phyloP scores from a whole-genome alignment of 2,888 invertebrate genomes.

The Cacoxenus indagator region DNA sequence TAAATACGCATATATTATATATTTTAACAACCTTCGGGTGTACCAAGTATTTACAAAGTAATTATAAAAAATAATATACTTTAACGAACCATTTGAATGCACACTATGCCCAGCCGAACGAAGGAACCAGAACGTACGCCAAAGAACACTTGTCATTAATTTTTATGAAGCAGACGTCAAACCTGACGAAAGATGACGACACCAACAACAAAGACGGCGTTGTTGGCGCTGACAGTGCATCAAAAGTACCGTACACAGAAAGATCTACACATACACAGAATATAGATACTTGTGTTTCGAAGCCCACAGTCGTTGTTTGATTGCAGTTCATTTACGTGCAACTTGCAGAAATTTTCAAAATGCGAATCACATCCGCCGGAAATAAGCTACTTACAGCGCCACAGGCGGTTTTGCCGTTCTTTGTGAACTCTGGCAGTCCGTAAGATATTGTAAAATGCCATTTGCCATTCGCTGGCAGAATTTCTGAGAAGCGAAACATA shows the following conservation, averaged over 20 bases:
- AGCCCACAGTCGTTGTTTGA: neutral
- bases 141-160: constrained; percentile 1
- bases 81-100: constrained; percentile 10
- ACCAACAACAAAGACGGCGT: too few relatives aligned
- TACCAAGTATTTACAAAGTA: neutral
- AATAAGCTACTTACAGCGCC: neutral
- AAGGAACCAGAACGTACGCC: neutral
- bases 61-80: neutral
- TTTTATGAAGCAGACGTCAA: neutral
- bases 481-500: neutral
- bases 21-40: neutral
- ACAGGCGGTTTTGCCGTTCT: neutral
- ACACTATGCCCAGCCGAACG: neutral
- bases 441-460: neutral
- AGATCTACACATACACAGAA: neutral
- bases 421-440: neutral
- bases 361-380: constrained; percentile 12
- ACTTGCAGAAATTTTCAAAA: neutral
- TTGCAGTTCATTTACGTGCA: constrained; percentile 9
- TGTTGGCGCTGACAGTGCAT: neutral
- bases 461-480: neutral
- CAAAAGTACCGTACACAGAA: neutral
- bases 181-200: neutral
- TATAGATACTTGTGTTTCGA: neutral
- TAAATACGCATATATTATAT: neutral